phyloP scores from a whole-genome alignment of 1,140 invertebrate genomes.

The Hylaeus volcanicus region DNA sequence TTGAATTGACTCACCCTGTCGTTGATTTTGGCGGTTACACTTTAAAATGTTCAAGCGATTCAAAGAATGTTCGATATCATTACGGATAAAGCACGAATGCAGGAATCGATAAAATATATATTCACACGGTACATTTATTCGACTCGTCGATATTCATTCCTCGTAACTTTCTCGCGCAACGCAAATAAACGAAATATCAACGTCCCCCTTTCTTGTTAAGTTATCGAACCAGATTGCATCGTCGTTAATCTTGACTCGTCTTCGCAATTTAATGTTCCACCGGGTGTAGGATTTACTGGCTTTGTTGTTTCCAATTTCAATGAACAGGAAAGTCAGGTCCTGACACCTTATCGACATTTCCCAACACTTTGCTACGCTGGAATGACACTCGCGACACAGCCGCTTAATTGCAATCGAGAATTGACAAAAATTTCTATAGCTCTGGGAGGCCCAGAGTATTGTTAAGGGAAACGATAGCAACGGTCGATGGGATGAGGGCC shows the following conservation, averaged over 20 bases:
- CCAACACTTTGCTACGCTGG: background rate
- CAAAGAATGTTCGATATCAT: background rate
- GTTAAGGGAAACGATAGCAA: conserved; percentile 24
- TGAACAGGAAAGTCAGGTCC: background rate
- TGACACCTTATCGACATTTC: background rate
- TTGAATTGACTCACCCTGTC: background rate
- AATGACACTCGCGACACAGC: background rate
- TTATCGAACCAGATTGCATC: background rate
- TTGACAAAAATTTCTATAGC: conserved; percentile 1
- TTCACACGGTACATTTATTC: conserved; percentile 19
- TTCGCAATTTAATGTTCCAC: background rate
- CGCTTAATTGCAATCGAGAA: conserved; percentile 20
- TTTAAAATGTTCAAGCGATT: conserved; percentile 5
- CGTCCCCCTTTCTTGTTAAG: background rate
- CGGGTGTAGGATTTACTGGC: background rate
- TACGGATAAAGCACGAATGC: background rate
- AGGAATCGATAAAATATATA: conserved; percentile 22
- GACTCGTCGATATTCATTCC: background rate
- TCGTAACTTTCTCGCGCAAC: background rate
- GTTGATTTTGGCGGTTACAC: background rate
- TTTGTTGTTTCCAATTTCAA: background rate
- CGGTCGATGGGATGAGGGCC: too few species aligned
- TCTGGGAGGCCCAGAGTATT: background rate
- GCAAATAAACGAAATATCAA: background rate
- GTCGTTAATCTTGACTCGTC: background rate